Conservation (phyloP, 2,113 vertebrate genomes). For the Hyla sarda region DNA sequence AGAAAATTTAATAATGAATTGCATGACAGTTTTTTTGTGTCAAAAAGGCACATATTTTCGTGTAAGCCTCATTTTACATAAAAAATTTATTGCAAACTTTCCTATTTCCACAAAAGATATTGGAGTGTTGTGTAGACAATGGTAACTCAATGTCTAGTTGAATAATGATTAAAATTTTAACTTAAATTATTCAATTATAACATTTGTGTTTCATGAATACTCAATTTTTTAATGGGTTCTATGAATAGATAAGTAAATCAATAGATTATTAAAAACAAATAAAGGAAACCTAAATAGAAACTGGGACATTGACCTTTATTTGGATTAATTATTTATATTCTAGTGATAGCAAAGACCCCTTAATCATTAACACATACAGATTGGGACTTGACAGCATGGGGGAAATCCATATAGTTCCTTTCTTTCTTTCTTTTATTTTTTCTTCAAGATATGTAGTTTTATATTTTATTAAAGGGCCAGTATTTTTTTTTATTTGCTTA, state of each 20-base stretch:
- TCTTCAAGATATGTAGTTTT: too few species aligned
- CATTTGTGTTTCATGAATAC: not conserved
- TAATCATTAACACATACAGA: not conserved
- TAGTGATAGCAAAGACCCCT: not conserved
- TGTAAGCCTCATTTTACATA: too few species aligned
- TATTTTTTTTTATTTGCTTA: not conserved
- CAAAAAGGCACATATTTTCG: too few species aligned
- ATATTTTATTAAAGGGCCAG: not conserved
- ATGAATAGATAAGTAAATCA: not conserved
- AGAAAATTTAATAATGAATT: too few species aligned
- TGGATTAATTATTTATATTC: not conserved
- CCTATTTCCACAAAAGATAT: too few species aligned
- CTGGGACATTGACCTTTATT: not conserved
- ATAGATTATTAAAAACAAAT: conserved; percentile 19
- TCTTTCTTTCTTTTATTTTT: too few species aligned
- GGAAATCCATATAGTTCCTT: not conserved
- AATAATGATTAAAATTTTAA: not conserved
- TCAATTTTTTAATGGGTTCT: not conserved
- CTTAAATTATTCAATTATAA: not conserved
- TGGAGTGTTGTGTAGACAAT: not conserved
- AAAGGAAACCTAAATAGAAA: not conserved
- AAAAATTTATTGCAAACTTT: too few species aligned
- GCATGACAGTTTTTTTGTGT: too few species aligned
- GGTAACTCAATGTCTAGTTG: not conserved
- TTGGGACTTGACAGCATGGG: not conserved